These are phyloP conservation scores for Laothoe populi DNA, from an alignment of 2,888 invertebrate genomes.

Conservation along the genomic window DNA sequence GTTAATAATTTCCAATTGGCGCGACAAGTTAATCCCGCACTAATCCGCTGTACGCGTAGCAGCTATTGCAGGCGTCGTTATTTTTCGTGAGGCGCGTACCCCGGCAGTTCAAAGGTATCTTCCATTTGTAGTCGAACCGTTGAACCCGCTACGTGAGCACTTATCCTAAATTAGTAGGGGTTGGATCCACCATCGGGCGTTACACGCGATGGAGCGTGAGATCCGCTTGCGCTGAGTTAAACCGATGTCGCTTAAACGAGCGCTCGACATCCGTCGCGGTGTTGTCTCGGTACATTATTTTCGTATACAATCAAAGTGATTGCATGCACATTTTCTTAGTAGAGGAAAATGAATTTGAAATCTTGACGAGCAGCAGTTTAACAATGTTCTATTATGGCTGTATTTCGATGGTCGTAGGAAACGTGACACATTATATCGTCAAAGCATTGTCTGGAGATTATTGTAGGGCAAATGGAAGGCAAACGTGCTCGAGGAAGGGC, in stretches of 20 bases:
- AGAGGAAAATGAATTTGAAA: neutral
- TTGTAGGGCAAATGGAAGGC: too few species aligned
- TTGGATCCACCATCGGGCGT: conserved; percentile 52
- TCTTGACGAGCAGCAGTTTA: neutral
- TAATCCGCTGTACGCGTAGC: conserved; percentile 5
- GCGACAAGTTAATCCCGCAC: conserved; percentile 17
- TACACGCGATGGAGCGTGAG: conserved; percentile 64
- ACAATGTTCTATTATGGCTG: neutral
- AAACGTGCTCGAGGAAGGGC: too few species aligned
- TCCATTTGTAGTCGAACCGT: conserved; percentile 57
- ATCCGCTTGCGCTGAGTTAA: conserved; percentile 63
- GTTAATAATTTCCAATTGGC: conserved; percentile 1
- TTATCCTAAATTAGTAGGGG: conserved; percentile 75
- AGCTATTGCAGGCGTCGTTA: conserved; percentile 46
- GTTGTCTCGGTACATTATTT: conserved; percentile 37
- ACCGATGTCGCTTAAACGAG: conserved; percentile 57
- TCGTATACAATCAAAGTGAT: conserved; percentile 28
- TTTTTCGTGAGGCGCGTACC: conserved; percentile 53
- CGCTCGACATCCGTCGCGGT: conserved; percentile 48
- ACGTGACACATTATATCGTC: too few species aligned
- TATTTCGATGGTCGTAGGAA: too few species aligned
- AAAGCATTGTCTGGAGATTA: too few species aligned
- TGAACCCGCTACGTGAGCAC: conserved; percentile 69
- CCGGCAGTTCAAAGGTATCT: conserved; percentile 60
- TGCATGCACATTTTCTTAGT: neutral